Evolutionary conservation across 2,888 invertebrate species (phyloP).

Genomic region (Clitarchus hookeri): DNA sequence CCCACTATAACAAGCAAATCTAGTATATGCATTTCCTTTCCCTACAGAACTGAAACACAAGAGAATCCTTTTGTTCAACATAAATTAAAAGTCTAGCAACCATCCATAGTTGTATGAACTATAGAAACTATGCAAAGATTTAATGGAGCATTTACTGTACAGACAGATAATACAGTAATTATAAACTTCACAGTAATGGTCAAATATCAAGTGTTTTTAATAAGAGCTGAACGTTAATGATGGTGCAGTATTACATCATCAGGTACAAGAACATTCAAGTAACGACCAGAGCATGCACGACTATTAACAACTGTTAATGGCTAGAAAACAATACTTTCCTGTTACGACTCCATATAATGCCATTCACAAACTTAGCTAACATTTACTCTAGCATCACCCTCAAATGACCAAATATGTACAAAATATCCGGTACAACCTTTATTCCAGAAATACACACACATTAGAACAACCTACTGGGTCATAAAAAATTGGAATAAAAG

Average conservation of each 20-base stretch:
- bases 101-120: not conserved
- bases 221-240: not conserved
- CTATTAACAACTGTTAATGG: not conserved
- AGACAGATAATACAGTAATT: not conserved
- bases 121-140: conserved; percentile 1
- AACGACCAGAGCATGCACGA: conserved; percentile 1
- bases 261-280: conserved; percentile 9
- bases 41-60: not conserved
- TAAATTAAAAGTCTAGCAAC: conserved; percentile 6
- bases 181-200: conserved; percentile 6
- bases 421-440: not conserved
- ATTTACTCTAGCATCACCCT: not conserved
- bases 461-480: not conserved
- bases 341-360: not conserved
- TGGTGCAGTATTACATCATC: conserved; percentile 14
- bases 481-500: conserved; percentile 5
- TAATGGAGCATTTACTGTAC: not conserved
- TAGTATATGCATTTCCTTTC: conserved; percentile 3
- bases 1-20: not conserved
- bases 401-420: not conserved
- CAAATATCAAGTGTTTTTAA: conserved; percentile 6
- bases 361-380: not conserved
- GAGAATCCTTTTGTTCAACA: not conserved
- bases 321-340: conserved; percentile 2
- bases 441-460: not conserved